Evolutionary conservation across 2,113 vertebrate genomes (phyloP).

Genomic region (Tachysurus fulvidraco): DNA sequence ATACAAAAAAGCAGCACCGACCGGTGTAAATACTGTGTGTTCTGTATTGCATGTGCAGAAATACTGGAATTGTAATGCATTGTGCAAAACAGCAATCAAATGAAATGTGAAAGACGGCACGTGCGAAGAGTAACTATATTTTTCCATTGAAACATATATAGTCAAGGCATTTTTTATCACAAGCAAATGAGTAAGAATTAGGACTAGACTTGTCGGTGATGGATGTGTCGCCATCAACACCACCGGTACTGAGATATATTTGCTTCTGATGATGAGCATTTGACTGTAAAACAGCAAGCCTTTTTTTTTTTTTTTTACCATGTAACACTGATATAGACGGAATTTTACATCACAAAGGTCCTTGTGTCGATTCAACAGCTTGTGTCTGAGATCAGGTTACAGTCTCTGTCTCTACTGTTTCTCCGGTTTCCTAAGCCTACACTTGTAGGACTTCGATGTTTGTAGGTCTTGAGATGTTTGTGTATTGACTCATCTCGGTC

Average conservation of each 20-base stretch:
- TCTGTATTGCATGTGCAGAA: too few relatives aligned
- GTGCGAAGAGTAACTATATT: background rate
- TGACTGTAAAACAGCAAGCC: background rate
- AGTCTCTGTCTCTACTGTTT: background rate
- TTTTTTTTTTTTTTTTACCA: background rate
- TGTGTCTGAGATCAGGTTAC: background rate
- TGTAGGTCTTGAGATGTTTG: background rate
- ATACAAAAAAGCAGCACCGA: too few relatives aligned
- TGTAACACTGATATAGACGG: background rate
- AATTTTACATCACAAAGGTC: background rate
- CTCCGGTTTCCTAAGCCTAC: background rate
- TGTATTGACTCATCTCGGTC: background rate
- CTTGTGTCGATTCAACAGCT: background rate
- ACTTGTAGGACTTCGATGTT: background rate
- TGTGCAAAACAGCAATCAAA: too few relatives aligned
- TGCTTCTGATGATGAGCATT: too few relatives aligned
- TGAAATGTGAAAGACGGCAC: too few relatives aligned
- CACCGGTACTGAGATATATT: too few relatives aligned
- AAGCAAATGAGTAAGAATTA: too few relatives aligned
- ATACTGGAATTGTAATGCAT: too few relatives aligned
- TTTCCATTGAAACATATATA: background rate
- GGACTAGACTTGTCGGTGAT: too few relatives aligned
- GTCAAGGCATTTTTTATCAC: too few relatives aligned
- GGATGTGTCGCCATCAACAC: too few relatives aligned
- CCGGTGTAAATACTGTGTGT: too few relatives aligned